phyloP scores from a whole-genome alignment of 2,888 invertebrate genomes.

The Drosophila basisetae region DNA sequence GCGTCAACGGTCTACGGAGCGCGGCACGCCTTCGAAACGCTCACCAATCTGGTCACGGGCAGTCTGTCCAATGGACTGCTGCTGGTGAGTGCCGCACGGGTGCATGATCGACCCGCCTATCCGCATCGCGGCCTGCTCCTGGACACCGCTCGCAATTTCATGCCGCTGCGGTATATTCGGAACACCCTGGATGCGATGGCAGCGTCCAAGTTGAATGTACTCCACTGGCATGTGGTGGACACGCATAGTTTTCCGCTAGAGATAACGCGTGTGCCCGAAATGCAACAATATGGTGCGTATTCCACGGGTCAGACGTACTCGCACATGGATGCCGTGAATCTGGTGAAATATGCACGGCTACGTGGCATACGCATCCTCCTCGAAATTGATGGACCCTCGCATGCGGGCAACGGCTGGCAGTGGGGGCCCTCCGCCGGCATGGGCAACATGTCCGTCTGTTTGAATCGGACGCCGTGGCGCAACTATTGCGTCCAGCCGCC shows the following conservation, averaged over 20 bases:
- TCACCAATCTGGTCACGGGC: conserved; percentile 89
- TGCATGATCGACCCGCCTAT: conserved; percentile 93
- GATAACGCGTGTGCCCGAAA: conserved; percentile 90
- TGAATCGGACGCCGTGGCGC: conserved; percentile 90
- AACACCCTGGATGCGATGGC: conserved; percentile 93
- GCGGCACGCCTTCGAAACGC: conserved; percentile 91
- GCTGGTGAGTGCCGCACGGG: conserved; percentile 87
- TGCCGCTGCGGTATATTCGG: conserved; percentile 89
- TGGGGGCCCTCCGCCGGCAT: conserved; percentile 88
- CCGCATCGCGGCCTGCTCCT: conserved; percentile 94
- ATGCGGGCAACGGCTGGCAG: conserved; percentile 94
- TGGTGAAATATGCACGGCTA: conserved; percentile 91
- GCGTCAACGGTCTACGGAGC: conserved; percentile 90
- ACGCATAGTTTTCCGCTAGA: conserved; percentile 96
- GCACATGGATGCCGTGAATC: conserved; percentile 87
- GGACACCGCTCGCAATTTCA: conserved; percentile 95
- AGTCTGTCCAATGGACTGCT: conserved; percentile 86
- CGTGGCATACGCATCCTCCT: conserved; percentile 94
- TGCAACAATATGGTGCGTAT: conserved; percentile 91
- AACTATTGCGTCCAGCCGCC: conserved; percentile 92
- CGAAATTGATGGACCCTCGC: conserved; percentile 95
- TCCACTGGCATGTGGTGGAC: conserved; percentile 97
- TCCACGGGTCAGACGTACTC: conserved; percentile 89
- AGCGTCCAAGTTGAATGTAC: conserved; percentile 94
- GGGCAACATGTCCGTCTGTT: conserved; percentile 89